Conservation (phyloP, 2,113 vertebrate species). For the Scolopax mira region DNA sequence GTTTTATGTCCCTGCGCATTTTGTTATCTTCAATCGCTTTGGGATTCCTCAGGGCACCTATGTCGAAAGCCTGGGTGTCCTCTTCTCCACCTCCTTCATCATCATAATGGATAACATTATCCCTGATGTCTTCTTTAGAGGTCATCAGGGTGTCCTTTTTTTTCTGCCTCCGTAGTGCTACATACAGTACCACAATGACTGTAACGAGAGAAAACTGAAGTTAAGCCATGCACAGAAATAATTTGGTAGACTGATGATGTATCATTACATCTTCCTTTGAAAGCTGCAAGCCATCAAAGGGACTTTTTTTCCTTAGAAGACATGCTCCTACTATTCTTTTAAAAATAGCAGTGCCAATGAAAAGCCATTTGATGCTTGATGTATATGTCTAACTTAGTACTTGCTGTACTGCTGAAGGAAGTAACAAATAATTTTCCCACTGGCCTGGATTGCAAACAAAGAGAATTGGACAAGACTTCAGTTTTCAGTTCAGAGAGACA, state of each 20-base stretch:
- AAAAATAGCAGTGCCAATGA: background rate
- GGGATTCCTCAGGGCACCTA: conserved; percentile 93
- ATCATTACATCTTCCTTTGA: background rate
- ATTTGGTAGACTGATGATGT: background rate
- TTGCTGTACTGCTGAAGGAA: background rate
- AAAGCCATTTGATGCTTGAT: background rate
- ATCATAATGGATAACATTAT: conserved; percentile 98
- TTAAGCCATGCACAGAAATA: background rate
- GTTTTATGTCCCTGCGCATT: conserved; percentile 91
- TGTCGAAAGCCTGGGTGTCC: conserved; percentile 98
- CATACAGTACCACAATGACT: conserved; percentile 96
- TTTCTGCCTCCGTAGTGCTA: conserved; percentile 90
- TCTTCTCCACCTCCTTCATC: conserved; percentile 98
- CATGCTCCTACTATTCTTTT: background rate
- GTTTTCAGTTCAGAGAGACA: background rate
- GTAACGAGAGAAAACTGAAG: background rate
- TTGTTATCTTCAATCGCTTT: conserved; percentile 93
- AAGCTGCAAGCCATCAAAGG: background rate
- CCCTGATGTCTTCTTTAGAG: conserved; percentile 96
- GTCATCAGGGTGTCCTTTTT: conserved; percentile 98
- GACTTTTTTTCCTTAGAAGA: background rate
- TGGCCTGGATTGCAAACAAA: background rate
- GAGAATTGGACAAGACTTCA: background rate
- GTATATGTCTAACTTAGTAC: background rate
- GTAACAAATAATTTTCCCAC: background rate